Base-by-base conservation (phyloP, 2,797 vertebrate species). In the Zalophus californianus region DNA sequence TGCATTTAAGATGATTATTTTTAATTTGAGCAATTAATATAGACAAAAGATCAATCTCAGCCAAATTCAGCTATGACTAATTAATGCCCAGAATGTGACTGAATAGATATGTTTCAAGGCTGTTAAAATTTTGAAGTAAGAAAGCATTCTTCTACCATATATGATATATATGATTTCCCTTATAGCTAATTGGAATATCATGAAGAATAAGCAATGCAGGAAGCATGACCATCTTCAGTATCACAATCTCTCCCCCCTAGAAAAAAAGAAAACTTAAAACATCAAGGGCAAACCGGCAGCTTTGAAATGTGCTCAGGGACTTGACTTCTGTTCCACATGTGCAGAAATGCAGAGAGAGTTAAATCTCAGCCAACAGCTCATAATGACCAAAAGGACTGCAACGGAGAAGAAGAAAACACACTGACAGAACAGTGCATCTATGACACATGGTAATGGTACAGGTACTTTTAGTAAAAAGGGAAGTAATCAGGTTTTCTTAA, bases 351-450 rank as follows among this genome's bases (percentile, higher is more conserved):
- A 91, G 48, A 82, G 94, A 27, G 72, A 77, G 48, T 96, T 78
- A 87, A 62, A 97, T 94, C 38, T 79, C 94, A 95, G 66, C 2
- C 13, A 48, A 96, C 70, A 86, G 78, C 52, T 94, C 68, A n/a
- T 50, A 95, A 21, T 94, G 91, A 93, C 79, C 73, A 92, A 94
- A 95, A 77, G 77, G 68, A 95, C 80, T 88, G 86, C 68, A 87
- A 84, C 44, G 10, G 44, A 84, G 75, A 93, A 85, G 72, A 95
- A 80, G 50, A 92, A 97, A 78, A 91, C 25, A 38, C 18, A 77
- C 3, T 44, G 90, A 91, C 25, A 90, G 21, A 82, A 62, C 3
- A 82, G 78, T 89, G 58, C 79, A 62, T 78, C 60, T 75, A 44
- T 90, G 52, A 66, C 72, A 60, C 29, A 83, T 78, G 4, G 86